Conservation (phyloP, 2,113 vertebrate genomes). For the Hiodon alosoides region DNA sequence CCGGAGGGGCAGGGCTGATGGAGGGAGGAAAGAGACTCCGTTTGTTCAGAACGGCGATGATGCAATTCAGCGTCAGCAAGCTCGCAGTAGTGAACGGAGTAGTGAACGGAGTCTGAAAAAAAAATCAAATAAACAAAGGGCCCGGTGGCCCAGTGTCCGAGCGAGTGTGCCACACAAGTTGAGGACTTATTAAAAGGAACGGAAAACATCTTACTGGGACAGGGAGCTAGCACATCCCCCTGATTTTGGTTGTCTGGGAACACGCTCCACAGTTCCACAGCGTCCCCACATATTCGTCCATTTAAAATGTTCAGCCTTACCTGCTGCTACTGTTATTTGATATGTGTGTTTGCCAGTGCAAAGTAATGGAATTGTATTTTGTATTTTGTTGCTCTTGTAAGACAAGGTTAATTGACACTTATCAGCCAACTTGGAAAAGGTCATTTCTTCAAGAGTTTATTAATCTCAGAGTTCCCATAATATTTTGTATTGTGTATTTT, state of each 20-base stretch:
- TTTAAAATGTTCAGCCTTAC: too few relatives aligned
- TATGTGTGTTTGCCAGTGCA: not conserved
- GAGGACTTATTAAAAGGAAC: not conserved
- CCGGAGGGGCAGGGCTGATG: constrained; percentile 26
- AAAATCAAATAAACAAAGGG: constrained; percentile 1
- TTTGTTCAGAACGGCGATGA: constrained; percentile 26
- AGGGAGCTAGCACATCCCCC: not conserved
- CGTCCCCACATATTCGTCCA: too few relatives aligned
- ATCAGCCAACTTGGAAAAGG: too few relatives aligned
- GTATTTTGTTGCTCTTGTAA: too few relatives aligned
- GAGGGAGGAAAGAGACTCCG: constrained; percentile 18
- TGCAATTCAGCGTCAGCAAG: not conserved
- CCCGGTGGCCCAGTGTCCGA: not conserved
- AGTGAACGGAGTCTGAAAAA: not conserved
- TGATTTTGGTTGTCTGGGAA: not conserved
- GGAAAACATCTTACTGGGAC: constrained; percentile 3
- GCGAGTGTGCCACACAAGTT: constrained; percentile 10
- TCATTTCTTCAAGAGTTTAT: too few relatives aligned
- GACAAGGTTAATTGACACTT: too few relatives aligned
- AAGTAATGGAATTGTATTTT: too few relatives aligned
- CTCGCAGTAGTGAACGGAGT: not conserved
- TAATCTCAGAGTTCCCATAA: too few relatives aligned
- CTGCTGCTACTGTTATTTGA: not conserved
- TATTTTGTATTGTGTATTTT: too few relatives aligned
- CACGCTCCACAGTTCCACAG: not conserved